phyloP scores from a whole-genome alignment of 2,113 vertebrate genomes.

The Equus quagga region DNA sequence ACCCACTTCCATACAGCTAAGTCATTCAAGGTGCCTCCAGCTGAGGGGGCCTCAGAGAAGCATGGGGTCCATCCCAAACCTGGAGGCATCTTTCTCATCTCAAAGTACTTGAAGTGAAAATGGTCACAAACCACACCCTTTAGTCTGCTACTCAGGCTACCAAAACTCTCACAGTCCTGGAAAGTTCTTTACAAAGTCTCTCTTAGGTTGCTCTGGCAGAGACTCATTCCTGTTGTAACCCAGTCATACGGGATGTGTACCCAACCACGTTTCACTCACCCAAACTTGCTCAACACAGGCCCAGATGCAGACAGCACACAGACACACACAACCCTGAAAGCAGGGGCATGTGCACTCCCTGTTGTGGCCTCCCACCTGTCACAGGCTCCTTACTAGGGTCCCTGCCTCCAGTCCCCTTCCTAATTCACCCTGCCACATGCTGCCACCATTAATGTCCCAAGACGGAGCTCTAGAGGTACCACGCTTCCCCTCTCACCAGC shows the following conservation, averaged over 20 bases:
- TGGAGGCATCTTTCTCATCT: background rate
- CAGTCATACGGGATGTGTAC: accelerated
- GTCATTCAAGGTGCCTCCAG: background rate
- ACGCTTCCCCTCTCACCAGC: background rate
- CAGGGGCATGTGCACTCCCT: too few relatives aligned
- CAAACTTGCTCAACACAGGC: background rate
- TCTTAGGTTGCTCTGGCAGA: background rate
- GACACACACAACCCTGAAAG: background rate
- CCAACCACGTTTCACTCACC: background rate
- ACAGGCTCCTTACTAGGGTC: background rate
- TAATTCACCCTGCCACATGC: background rate
- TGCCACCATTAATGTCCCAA: background rate
- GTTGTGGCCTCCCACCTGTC: background rate
- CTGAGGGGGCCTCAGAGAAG: background rate
- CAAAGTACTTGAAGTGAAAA: background rate
- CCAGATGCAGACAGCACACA: background rate
- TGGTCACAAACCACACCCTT: background rate
- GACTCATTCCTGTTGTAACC: background rate
- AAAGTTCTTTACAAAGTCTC: background rate
- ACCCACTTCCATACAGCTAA: accelerated
- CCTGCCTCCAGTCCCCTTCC: background rate
- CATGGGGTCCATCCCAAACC: background rate
- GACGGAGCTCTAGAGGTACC: background rate
- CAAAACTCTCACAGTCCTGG: background rate
- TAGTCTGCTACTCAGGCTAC: background rate